Conservation (phyloP, 2,888 invertebrate species). For the Eurytoma californica region DNA sequence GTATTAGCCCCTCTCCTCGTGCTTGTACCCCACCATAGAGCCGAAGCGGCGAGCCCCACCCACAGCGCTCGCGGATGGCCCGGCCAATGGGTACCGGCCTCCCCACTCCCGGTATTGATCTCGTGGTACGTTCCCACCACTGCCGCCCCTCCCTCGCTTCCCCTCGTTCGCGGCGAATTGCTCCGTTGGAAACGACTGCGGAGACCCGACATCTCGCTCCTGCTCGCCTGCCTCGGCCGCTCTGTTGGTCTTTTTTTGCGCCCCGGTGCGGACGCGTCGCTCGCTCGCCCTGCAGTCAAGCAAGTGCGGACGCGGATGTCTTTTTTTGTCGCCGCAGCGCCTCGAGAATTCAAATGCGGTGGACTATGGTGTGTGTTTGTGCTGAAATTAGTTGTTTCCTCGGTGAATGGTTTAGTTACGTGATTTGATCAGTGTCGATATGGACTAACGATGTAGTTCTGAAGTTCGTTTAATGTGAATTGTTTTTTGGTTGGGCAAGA, state of each 20-base stretch:
- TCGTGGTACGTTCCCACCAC: not conserved
- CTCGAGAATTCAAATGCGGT: constrained; percentile 49
- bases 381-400: not conserved
- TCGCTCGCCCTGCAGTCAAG: not conserved
- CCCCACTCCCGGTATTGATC: constrained; percentile 10
- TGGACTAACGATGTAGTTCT: too few relatives aligned
- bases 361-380: constrained; percentile 52
- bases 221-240: not conserved
- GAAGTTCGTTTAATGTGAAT: too few relatives aligned
- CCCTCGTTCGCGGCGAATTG: not conserved
- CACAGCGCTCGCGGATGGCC: not conserved
- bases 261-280: constrained; percentile 6
- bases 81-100: not conserved
- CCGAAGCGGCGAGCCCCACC: not conserved
- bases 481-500: too few relatives aligned
- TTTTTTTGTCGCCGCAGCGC: not conserved
- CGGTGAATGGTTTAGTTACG: not conserved
- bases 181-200: constrained; percentile 6
- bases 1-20: constrained; percentile 61
- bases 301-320: constrained; percentile 32
- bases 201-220: not conserved
- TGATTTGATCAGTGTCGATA: too few relatives aligned
- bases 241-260: constrained; percentile 50
- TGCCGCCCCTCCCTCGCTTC: not conserved
- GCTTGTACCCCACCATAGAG: not conserved